phyloP scores from a whole-genome alignment of 1,140 invertebrate genomes.

The Scaptomyza graminum region DNA sequence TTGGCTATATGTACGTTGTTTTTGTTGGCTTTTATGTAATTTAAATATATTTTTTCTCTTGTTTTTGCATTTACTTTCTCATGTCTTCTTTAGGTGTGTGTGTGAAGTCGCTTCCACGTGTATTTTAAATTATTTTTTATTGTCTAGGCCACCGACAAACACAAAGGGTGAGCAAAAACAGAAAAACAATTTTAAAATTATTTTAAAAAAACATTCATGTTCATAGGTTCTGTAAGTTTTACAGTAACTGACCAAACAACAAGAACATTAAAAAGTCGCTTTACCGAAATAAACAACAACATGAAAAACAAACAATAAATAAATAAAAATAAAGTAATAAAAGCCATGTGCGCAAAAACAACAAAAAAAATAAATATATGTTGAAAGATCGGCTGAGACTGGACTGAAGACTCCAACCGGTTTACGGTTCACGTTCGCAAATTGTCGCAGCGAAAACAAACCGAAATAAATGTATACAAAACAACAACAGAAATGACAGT shows the following conservation, averaged over 20 bases:
- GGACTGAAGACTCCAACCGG: constrained; percentile 48
- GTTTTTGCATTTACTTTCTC: constrained; percentile 18
- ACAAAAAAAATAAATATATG: constrained; percentile 43
- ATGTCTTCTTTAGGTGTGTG: constrained; percentile 11
- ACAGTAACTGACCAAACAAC: constrained; percentile 17
- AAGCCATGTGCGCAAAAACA: constrained; percentile 53
- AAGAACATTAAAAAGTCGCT: constrained; percentile 23
- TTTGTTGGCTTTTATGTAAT: constrained; percentile 8
- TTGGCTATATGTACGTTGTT: constrained; percentile 4
- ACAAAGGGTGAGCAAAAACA: constrained; percentile 8
- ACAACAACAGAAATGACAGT: constrained; percentile 61
- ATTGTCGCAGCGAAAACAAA: constrained; percentile 57
- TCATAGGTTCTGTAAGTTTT: constrained; percentile 12
- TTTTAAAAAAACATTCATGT: constrained; percentile 4
- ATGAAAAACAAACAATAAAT: constrained; percentile 39
- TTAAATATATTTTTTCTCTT: constrained; percentile 24
- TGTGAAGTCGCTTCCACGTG: constrained; percentile 23
- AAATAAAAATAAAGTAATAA: constrained; percentile 43
- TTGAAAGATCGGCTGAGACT: constrained; percentile 30
- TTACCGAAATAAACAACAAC: constrained; percentile 24
- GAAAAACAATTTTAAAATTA: constrained; percentile 10
- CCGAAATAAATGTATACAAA: constrained; percentile 51
- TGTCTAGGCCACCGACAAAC: constrained; percentile 14
- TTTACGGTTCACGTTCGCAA: constrained; percentile 52
- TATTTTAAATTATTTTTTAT: constrained; percentile 19